Evolutionary conservation across 2,797 vertebrate genomes (phyloP).

Genomic region (Lepilemur septentrionalis): DNA sequence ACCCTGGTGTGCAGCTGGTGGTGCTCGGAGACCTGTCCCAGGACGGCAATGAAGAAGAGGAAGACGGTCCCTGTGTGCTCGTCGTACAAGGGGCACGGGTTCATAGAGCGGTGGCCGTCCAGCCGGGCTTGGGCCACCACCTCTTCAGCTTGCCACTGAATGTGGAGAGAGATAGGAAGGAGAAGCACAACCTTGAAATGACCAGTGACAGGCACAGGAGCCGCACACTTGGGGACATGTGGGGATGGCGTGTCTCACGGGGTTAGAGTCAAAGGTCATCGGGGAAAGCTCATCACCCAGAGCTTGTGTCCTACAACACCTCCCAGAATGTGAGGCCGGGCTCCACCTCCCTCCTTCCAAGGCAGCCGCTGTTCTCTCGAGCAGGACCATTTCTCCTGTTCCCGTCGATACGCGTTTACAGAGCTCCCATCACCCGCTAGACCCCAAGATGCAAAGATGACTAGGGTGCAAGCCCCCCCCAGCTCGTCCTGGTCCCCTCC

Average conservation of each 20-base stretch:
- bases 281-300: rapidly evolving
- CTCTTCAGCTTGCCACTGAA: constrained; percentile 79
- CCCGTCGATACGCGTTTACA: not conserved
- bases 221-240: rapidly evolving
- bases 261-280: rapidly evolving
- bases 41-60: constrained; percentile 84
- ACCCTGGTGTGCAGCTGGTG: constrained; percentile 79
- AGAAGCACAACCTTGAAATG: not conserved
- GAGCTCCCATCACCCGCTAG: rapidly evolving
- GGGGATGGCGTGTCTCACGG: rapidly evolving
- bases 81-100: constrained; percentile 82
- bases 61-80: constrained; percentile 74
- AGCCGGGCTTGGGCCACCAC: constrained; percentile 76
- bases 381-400: not conserved
- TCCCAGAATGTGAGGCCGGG: rapidly evolving
- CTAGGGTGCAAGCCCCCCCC: not conserved
- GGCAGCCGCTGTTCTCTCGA: too few species aligned
- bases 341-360: rapidly evolving
- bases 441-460: not conserved
- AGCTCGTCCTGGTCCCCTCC: not conserved
- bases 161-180: not conserved
- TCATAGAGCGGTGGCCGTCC: constrained; percentile 83
- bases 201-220: too few species aligned
- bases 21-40: constrained; percentile 76
- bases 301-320: rapidly evolving